These are phyloP conservation scores for Cephonodes hylas DNA, from an alignment of 2,888 invertebrate genomes.

Conservation along the genomic window DNA sequence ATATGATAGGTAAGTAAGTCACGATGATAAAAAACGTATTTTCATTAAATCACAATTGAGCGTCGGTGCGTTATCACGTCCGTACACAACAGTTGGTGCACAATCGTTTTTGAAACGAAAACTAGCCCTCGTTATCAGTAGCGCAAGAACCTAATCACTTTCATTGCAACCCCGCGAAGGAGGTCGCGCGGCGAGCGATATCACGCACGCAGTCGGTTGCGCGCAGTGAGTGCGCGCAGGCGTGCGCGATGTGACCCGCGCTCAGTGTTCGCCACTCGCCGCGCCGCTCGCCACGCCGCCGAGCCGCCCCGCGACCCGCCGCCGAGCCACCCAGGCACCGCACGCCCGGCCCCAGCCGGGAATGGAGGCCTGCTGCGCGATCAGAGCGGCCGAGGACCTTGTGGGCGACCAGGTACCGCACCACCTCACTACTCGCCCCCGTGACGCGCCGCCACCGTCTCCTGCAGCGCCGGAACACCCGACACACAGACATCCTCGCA, in stretches of 20 bases:
- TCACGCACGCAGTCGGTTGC: conserved; percentile 57
- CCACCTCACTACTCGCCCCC: conserved; percentile 15
- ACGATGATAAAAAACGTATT: background rate
- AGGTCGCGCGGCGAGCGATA: conserved; percentile 59
- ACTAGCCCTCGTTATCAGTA: conserved; percentile 73
- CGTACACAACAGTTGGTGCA: conserved; percentile 10
- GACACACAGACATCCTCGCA: conserved; percentile 7
- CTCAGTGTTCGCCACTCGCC: conserved; percentile 30
- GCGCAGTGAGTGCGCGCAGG: conserved; percentile 58
- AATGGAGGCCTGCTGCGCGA: conserved; percentile 76
- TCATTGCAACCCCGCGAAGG: conserved; percentile 73
- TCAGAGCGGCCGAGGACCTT: conserved; percentile 74
- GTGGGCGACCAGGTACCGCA: conserved; percentile 75
- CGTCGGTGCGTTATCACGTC: background rate
- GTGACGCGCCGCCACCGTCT: conserved; percentile 10
- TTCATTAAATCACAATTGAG: conserved; percentile 4
- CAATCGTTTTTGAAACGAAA: conserved; percentile 39
- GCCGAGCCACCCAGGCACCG: conserved; percentile 30
- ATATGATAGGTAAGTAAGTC: conserved; percentile 10
- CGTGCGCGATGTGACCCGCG: conserved; percentile 47
- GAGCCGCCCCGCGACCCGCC: conserved; percentile 40
- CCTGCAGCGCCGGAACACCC: conserved; percentile 16
- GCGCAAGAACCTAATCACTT: conserved; percentile 74
- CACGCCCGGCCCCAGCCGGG: conserved; percentile 66
- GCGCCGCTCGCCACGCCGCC: conserved; percentile 42